Evolutionary conservation across 1,140 invertebrate genomes (phyloP).

Genomic region (Alviniconcha marisindica): DNA sequence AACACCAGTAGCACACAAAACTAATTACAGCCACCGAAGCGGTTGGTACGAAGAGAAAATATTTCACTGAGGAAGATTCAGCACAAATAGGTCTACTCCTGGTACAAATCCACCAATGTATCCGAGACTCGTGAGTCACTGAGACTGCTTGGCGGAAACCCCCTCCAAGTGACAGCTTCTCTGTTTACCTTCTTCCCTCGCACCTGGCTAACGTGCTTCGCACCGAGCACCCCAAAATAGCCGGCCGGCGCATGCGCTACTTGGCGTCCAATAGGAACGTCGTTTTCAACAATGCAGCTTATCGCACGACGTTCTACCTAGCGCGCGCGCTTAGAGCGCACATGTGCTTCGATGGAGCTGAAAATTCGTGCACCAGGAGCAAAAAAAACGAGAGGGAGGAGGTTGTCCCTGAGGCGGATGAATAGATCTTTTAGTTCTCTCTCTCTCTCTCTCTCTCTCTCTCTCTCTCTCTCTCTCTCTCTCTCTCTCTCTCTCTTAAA

Average conservation of each 20-base stretch:
- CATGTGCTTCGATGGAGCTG: neutral
- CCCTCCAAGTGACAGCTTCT: constrained; percentile 16
- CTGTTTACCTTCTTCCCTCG: constrained; percentile 34
- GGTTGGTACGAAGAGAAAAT: neutral
- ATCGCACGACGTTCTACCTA: neutral
- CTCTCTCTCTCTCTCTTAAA: too few relatives aligned
- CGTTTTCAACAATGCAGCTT: neutral
- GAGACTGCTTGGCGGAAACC: neutral
- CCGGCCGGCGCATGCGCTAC: constrained; percentile 20
- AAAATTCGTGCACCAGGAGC: neutral
- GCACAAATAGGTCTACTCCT: neutral
- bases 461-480: too few relatives aligned
- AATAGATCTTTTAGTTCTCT: too few relatives aligned
- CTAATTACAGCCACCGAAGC: neutral
- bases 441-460: too few relatives aligned
- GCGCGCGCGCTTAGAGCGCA: neutral
- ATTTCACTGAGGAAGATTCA: neutral
- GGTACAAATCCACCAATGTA: constrained; percentile 8
- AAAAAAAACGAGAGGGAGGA: neutral
- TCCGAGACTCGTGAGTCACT: constrained; percentile 11
- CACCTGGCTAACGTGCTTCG: constrained; percentile 37
- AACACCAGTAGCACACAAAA: neutral
- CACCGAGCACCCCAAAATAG: constrained; percentile 21
- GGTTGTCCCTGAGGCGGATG: neutral
- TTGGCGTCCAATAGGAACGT: constrained; percentile 3